Conservation (phyloP, 2,888 invertebrate genomes). For the Sesamia inferens region DNA sequence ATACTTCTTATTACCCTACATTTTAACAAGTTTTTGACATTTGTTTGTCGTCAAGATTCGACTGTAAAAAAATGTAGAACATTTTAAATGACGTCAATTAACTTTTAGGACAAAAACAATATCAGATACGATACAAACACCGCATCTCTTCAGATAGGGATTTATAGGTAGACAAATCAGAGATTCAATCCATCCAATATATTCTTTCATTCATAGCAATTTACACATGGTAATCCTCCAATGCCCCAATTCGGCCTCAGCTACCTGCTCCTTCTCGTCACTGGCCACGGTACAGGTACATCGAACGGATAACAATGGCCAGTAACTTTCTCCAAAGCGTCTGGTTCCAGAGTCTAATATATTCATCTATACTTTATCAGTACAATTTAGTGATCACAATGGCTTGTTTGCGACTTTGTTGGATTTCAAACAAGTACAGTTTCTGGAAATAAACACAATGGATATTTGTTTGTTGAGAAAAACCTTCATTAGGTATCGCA, state of each 20-base stretch:
- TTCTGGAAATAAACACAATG: constrained; percentile 5
- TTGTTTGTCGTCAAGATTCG: no score
- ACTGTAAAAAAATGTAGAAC: no score
- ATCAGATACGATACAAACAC: not conserved
- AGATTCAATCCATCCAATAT: constrained; percentile 6
- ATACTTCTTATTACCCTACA: no score
- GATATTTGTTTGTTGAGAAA: constrained; percentile 5
- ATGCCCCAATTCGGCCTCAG: not conserved
- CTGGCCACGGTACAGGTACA: not conserved
- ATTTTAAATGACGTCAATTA: no score
- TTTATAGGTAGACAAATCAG: constrained; percentile 8
- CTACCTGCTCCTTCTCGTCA: not conserved
- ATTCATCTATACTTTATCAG: not conserved
- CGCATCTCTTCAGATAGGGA: not conserved
- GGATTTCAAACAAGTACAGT: constrained; percentile 7
- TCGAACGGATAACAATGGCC: constrained; percentile 12
- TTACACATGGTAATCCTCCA: constrained; percentile 17
- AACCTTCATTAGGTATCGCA: not conserved
- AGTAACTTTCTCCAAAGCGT: constrained; percentile 11
- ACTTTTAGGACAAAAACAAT: no score
- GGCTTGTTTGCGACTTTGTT: constrained; percentile 1
- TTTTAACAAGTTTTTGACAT: no score
- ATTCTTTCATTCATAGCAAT: constrained; percentile 16
- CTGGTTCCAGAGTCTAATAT: constrained; percentile 3
- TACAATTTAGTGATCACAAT: not conserved